phyloP scores from a whole-genome alignment of 1,140 invertebrate genomes.

The Polyergus mexicanus region DNA sequence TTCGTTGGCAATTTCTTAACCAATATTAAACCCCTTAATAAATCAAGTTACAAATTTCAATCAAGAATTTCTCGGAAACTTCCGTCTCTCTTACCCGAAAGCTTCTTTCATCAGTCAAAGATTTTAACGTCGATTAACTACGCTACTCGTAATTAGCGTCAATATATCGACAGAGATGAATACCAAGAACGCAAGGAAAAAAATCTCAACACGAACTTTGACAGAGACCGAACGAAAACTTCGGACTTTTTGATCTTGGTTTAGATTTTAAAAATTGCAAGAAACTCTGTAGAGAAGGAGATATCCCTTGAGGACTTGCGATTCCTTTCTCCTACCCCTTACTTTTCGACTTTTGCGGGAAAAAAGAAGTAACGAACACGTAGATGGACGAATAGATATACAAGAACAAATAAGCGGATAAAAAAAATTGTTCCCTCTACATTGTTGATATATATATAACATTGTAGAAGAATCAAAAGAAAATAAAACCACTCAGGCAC shows the following conservation, averaged over 20 bases:
- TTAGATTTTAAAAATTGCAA: conserved; percentile 60
- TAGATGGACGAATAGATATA: conserved; percentile 8
- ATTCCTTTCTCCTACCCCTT: conserved; percentile 24
- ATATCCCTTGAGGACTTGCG: conserved; percentile 52
- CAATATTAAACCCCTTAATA: conserved; percentile 61
- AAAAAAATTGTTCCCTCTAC: conserved; percentile 31
- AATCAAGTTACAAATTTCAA: conserved; percentile 65
- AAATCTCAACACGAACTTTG: conserved; percentile 60
- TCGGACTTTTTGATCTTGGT: conserved; percentile 58
- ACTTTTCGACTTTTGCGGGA: neutral
- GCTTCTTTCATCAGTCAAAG: conserved; percentile 62
- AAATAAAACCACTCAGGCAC: neutral
- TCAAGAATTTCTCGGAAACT: conserved; percentile 58
- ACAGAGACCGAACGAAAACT: conserved; percentile 59
- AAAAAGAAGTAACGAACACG: conserved; percentile 23
- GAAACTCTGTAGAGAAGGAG: conserved; percentile 12
- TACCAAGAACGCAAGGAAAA: conserved; percentile 45
- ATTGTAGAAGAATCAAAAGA: neutral
- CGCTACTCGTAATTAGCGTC: conserved; percentile 59
- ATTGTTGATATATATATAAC: neutral
- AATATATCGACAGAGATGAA: conserved; percentile 63
- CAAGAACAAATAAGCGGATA: conserved; percentile 27
- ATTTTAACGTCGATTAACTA: conserved; percentile 64
- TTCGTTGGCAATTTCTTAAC: conserved; percentile 50
- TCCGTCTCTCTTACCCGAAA: conserved; percentile 13